phyloP scores from a whole-genome alignment of 2,113 vertebrate genomes.

The Hypocryptadius cinnamomeus region DNA sequence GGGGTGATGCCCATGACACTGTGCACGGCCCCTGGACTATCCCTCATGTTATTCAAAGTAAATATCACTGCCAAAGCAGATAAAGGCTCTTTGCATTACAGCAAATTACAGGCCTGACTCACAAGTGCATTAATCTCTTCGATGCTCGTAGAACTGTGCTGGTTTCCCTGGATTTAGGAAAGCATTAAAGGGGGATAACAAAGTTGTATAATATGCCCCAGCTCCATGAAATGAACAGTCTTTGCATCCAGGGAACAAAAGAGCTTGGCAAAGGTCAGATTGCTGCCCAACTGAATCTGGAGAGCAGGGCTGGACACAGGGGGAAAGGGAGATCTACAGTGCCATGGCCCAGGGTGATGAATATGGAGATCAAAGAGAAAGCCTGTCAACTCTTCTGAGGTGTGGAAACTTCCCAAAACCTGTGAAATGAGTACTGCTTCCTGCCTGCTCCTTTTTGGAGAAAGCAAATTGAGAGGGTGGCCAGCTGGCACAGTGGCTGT shows the following conservation, averaged over 20 bases:
- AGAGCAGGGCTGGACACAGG: neutral
- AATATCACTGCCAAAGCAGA: neutral
- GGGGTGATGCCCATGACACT: neutral
- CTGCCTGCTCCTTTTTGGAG: neutral
- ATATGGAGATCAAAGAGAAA: neutral
- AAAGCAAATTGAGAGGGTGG: neutral
- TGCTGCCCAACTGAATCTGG: neutral
- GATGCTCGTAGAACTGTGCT: neutral
- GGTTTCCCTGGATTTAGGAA: neutral
- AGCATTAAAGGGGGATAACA: neutral
- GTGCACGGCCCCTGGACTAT: accelerated
- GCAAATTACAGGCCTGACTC: neutral
- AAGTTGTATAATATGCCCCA: neutral
- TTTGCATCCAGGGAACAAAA: accelerated
- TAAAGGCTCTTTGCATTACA: neutral
- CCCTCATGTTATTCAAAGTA: neutral
- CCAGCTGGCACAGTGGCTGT: neutral
- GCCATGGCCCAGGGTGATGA: neutral
- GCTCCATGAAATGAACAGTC: neutral
- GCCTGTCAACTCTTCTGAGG: neutral
- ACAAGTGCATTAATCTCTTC: neutral
- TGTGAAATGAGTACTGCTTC: neutral
- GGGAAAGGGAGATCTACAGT: neutral
- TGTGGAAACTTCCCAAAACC: neutral
- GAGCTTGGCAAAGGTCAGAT: neutral